phyloP scores from a whole-genome alignment of 2,888 invertebrate genomes.

The Sepioteuthis lessoniana region DNA sequence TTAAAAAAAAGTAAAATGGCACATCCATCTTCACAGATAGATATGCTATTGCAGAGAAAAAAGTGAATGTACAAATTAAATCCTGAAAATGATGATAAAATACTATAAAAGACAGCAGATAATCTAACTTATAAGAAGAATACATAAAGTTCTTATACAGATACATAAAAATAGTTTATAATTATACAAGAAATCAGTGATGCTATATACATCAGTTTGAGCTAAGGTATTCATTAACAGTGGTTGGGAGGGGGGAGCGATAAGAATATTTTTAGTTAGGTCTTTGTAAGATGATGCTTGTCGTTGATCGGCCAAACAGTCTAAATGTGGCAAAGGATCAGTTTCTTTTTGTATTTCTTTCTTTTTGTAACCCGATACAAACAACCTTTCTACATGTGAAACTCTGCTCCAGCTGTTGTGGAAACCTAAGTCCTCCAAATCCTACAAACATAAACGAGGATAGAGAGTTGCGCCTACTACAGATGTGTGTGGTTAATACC shows the following conservation, averaged over 20 bases:
- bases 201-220: background rate
- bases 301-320: background rate
- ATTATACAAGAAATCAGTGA: background rate
- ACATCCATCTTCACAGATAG: no score
- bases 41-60: no score
- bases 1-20: no score
- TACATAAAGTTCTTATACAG: no score
- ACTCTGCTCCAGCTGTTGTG: background rate
- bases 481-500: background rate
- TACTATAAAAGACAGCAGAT: no score
- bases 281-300: background rate
- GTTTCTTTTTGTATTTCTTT: background rate
- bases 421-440: background rate
- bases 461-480: background rate
- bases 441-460: background rate
- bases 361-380: background rate
- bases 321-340: background rate
- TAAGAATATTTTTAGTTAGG: background rate
- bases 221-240: background rate
- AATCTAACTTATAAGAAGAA: no score
- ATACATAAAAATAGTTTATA: no score
- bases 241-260: background rate
- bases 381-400: background rate
- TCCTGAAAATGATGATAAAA: no score
- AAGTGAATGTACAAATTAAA: no score